Evolutionary conservation across 2,888 invertebrate genomes (phyloP).

Genomic region (Oscheius sp.): DNA sequence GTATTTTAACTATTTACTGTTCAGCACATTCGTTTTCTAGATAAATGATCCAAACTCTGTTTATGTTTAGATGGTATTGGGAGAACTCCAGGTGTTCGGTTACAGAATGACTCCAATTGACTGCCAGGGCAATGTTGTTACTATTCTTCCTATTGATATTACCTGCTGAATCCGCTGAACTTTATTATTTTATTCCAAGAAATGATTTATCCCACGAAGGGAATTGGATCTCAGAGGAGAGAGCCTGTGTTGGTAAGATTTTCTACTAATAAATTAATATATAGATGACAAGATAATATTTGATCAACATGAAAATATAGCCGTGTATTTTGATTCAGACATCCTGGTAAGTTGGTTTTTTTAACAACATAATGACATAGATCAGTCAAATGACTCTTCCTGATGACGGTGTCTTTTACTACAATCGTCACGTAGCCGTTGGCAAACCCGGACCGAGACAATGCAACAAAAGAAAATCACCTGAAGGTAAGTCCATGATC

Average conservation of each 20-base stretch:
- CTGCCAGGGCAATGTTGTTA: background rate
- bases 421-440: conserved; percentile 33
- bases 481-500: conserved; percentile 18
- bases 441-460: conserved; percentile 32
- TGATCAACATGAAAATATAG: conserved; percentile 21
- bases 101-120: background rate
- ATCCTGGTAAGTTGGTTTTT: conserved; percentile 3
- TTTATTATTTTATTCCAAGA: conserved; percentile 27
- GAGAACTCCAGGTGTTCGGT: background rate
- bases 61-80: background rate
- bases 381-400: conserved; percentile 35
- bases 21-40: no score
- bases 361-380: conserved; percentile 10
- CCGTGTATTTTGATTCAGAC: conserved; percentile 12
- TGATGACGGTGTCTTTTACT: conserved; percentile 35
- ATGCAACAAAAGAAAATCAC: conserved; percentile 26
- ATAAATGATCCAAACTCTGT: no score
- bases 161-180: background rate
- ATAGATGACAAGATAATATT: conserved; percentile 28
- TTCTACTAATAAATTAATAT: background rate
- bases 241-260: conserved; percentile 8
- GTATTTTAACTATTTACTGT: no score
- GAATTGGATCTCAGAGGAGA: conserved; percentile 36
- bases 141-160: background rate
- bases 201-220: conserved; percentile 15